Conservation (phyloP, 1,140 invertebrate species). For the Vanessa tameamea region DNA sequence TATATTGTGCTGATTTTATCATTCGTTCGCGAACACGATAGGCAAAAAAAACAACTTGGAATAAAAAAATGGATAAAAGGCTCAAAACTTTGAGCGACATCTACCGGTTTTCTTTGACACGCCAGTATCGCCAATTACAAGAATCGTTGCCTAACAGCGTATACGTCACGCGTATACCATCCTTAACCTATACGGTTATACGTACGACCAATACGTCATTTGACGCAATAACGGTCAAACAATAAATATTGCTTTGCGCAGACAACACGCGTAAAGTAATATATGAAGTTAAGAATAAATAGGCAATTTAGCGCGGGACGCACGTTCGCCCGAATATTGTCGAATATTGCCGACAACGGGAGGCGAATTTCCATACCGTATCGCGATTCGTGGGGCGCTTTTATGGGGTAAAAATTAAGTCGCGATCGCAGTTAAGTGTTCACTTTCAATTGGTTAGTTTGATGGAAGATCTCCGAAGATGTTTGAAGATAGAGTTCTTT, state of each 20-base stretch:
- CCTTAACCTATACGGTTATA: slow-evolving; percentile 65
- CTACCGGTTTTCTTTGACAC: neutral
- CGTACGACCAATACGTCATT: slow-evolving; percentile 75
- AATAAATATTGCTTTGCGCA: slow-evolving; percentile 80
- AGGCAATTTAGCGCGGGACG: slow-evolving; percentile 79
- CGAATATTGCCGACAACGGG: slow-evolving; percentile 73
- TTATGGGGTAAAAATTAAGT: slow-evolving; percentile 80
- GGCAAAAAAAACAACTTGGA: neutral
- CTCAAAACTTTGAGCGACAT: neutral
- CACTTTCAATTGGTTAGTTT: slow-evolving; percentile 65
- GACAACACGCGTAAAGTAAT: slow-evolving; percentile 80
- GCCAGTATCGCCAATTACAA: neutral
- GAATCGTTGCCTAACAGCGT: neutral
- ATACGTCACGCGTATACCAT: slow-evolving; percentile 58
- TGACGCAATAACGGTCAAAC: slow-evolving; percentile 79
- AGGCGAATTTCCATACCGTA: slow-evolving; percentile 77
- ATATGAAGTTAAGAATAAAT: slow-evolving; percentile 82
- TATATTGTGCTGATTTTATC: too few species aligned
- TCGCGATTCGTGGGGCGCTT: slow-evolving; percentile 74
- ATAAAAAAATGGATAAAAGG: neutral
- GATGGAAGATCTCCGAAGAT: slow-evolving; percentile 8
- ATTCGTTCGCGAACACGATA: too few species aligned
- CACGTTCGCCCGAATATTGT: slow-evolving; percentile 80
- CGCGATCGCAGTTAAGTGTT: slow-evolving; percentile 59
- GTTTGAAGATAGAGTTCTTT: too few species aligned